A percentile compares a stretch with the other conserved stretches of the same genome.
Evolutionary conservation across 2,888 invertebrate species (phyloP).

Genomic region (Osmoderma eremita): DNA sequence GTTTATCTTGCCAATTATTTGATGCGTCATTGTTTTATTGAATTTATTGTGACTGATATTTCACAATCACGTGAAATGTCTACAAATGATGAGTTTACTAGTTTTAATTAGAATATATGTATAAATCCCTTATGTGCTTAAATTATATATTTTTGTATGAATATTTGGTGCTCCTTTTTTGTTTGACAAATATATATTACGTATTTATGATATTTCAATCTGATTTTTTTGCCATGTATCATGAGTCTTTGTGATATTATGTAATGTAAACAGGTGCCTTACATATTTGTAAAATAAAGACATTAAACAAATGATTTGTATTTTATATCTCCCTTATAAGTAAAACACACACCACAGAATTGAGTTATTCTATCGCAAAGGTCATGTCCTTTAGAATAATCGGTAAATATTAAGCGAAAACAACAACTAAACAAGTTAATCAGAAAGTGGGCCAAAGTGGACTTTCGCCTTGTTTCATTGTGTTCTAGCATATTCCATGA

Average conservation of each 20-base stretch:
- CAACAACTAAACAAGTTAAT: conserved; percentile 4
- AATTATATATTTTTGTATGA: conserved; percentile 38
- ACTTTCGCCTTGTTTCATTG: neutral
- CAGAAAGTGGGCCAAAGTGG: too few relatives aligned
- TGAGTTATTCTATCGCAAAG: too few relatives aligned
- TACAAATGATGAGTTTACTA: conserved; percentile 13
- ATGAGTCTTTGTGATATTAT: conserved; percentile 49
- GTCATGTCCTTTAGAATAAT: neutral
- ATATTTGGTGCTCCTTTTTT: conserved; percentile 22
- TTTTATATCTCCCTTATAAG: conserved; percentile 22
- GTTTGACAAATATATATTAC: conserved; percentile 6
- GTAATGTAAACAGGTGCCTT: conserved; percentile 50
- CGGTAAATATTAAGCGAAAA: neutral
- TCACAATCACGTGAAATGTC: conserved; percentile 20
- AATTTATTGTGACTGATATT: conserved; percentile 25
- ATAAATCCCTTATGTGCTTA: conserved; percentile 9
- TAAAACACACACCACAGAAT: too few relatives aligned
- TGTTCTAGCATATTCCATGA: conserved; percentile 19
- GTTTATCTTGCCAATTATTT: conserved; percentile 30
- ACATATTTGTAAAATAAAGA: conserved; percentile 46
- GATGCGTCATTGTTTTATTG: conserved; percentile 7
- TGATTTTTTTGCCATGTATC: conserved; percentile 39
- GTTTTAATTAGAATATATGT: conserved; percentile 12
- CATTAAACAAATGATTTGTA: conserved; percentile 12
- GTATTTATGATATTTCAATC: conserved; percentile 17